Conservation (phyloP, 2,888 invertebrate genomes). For the Chaetoderma sp. region DNA sequence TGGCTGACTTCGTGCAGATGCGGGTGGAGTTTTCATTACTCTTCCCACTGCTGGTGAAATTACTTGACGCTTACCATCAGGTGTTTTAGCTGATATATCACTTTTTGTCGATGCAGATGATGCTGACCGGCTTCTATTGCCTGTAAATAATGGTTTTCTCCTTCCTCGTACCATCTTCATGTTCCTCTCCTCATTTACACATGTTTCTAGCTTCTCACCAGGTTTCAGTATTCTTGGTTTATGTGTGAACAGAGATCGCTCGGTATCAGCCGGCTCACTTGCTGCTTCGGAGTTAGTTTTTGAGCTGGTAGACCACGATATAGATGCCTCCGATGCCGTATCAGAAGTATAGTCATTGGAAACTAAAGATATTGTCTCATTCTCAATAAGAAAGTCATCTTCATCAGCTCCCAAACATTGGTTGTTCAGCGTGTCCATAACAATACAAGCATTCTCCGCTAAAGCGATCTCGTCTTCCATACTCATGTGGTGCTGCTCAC, state of each 20-base stretch:
- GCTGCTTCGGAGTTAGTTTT: constrained; percentile 39
- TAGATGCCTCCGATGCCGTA: constrained; percentile 62
- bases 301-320: constrained; percentile 56
- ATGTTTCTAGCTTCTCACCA: constrained; percentile 27
- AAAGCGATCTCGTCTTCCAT: constrained; percentile 71
- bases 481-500: too few species aligned
- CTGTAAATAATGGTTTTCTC: constrained; percentile 49
- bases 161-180: constrained; percentile 46
- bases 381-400: constrained; percentile 73
- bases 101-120: constrained; percentile 44
- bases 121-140: not conserved
- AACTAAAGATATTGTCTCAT: constrained; percentile 78
- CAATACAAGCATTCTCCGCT: constrained; percentile 74
- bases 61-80: not conserved
- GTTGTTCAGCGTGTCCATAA: constrained; percentile 74
- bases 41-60: too few species aligned
- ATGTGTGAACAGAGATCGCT: constrained; percentile 41
- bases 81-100: constrained; percentile 38
- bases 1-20: too few species aligned
- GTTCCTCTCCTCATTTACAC: constrained; percentile 20
- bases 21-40: too few species aligned
- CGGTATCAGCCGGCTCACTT: constrained; percentile 48
- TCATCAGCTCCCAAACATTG: too few species aligned
- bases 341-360: constrained; percentile 82
- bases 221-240: constrained; percentile 73